Base-by-base conservation (phyloP, 2,888 invertebrate genomes). In the Diarsia mendica region DNA sequence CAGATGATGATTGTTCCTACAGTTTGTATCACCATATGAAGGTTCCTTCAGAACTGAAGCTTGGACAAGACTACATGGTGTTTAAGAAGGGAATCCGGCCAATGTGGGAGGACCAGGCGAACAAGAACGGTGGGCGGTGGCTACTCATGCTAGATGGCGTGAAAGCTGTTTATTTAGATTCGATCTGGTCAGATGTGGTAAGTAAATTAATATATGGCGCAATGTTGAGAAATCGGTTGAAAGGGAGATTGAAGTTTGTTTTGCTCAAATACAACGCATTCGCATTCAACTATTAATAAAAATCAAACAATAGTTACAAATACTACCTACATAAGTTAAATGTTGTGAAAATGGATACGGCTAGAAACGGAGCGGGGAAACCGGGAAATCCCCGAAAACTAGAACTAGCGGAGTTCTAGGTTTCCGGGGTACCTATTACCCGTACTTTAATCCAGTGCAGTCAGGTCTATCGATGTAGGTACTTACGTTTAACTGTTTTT, bases 31-130 rank as follows among this genome's bases (percentile, higher is more conserved):
- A 99, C 92, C 98, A 99, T 92, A 98, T 98, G 91, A 98, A 98
- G 94, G 95, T 97, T 82, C 98, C 98, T 0, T 98, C 98, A 73
- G 98, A 98, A 90, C 94, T 99, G 77, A 96, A 96, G 67, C 95
- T 97, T 80, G 98, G 98, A 2, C 93, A 93, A 66, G 99, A 99
- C 95, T 99, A 99, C 89, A 97, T 97, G n/a, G 93, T 98, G 85
- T 98, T 98, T 91, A 98, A 98, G 92, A 95, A 97, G 92, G 98
- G 98, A 9, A 97, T 99, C 83, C 97, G 97, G 86, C 99, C 99
- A 0, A 99, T 98, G 98, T 99, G 99, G 99, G 99, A 99, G 94
- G 99, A 99, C 92, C 95, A 96, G 3, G 97, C 97, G n/a, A 99
- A 99, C 93, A 97, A 97, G 90, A 94, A 95, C 70, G 99, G 99